Base-by-base conservation (phyloP, 2,113 vertebrate genomes). In the Pycnonotus jocosus region DNA sequence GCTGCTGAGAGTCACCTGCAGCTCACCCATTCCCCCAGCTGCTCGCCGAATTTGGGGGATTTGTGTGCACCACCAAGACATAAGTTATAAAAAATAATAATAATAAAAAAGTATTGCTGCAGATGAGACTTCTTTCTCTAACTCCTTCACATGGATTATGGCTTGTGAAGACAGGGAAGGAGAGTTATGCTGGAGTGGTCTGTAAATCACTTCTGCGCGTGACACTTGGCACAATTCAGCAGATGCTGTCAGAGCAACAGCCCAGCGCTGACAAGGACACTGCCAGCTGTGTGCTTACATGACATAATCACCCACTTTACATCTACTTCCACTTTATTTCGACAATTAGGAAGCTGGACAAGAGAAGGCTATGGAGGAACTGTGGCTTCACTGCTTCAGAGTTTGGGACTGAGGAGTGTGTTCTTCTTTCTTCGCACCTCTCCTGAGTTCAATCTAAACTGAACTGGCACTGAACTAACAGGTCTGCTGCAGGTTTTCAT, bases 51-150 rank as follows among this genome's bases (percentile, higher is more conserved):
- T 48, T 21, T 23, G 42, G 76, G 86, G 90, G 33, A 81, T 90
- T 86, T 90, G 64, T 95, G 71, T 42, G 71, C 71, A 92, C 40
- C 85, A 58, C 86, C 72, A 93, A 90, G 77, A 91, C 88, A 7
- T 27, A 33, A 82, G 70, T 60, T 86, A 71, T 42, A 77, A 57
- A 87, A 58, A 60, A 85, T 88, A 84, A 95, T 96, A 90, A 30
- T 89, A 92, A 96, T 40, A 65, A 95, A n/a, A n/a, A n/a, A n/a
- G n/a, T n/a, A 81, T 38, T 31, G 82, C 95, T 93, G 86, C 72
- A 95, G 86, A 93, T 93, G 86, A 91, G 73, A 79, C n/a, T 93
- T 83, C 74, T 94, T 95, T 89, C 89, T 90, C 33, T 22, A 33
- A 57, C 68, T 91, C 51, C 77, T 92, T 62, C 79, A 3, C 45